Base-by-base conservation (phyloP, 2,113 vertebrate species). In the Chroicocephalus ridibundus region DNA sequence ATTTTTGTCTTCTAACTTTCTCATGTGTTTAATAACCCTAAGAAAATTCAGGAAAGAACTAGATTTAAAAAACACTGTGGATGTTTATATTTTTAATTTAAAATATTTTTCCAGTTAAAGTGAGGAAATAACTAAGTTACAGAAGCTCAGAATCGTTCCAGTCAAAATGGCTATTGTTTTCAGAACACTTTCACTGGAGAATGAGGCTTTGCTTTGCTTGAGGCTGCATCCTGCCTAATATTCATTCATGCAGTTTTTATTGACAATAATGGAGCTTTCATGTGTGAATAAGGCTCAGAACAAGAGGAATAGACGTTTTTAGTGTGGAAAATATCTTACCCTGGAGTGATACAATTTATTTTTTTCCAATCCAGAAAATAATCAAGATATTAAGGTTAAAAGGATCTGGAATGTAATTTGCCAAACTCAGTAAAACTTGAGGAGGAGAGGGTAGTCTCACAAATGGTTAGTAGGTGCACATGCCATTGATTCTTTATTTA, bases 111-210 rank as follows among this genome's bases (percentile, higher is more conserved):
- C 47, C 24, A 68, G 13, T 78, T 87, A 10, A 82, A 85, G 36
- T 82, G 70, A 94, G 93, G 95, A 96, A 97, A 55, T 79, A 87
- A 52, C 58, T 52, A 62, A 91, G 46, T 58, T 96, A 46, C 58
- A 96, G 89, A 68, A 90, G 78, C 54, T 93, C 75, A 88, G 90
- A 91, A 86, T 88, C 36, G 0, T 85, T 88, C 46, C 17, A 82
- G 58, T 91, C 70, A 86, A 93, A 95, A 95, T 95, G 78, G 82
- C 86, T 66, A 95, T 97, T 95, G 94, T 95, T 95, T 94, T 69
- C 66, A 40, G 71, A 94, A 55, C 90, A 95, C 95, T 97, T 97
- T 97, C 94, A 97, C 93, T 97, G 96, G 82, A 94, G 95, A 95
- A 93, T 94, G 62, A 94, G 81, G 26, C 85, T 96, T 97, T 95